Base-by-base conservation (phyloP, 2,797 vertebrate species). In the Heterohyrax brucei region DNA sequence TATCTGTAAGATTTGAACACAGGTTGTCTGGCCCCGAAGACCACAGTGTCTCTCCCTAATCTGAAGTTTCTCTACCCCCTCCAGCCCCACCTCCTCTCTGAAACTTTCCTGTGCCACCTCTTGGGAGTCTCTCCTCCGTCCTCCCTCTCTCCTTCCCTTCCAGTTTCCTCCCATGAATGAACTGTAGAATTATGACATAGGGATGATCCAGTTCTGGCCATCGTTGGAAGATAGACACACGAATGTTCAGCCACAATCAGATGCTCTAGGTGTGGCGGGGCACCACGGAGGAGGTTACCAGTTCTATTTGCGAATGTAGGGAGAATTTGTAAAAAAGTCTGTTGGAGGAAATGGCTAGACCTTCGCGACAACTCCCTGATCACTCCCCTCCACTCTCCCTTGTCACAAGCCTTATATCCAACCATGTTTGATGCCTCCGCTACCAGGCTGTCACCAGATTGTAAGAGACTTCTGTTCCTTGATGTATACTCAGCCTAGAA, bases 361-460 rank as follows among this genome's bases (percentile, higher is more conserved):
- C 8, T 80, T 26, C 0, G 0, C 30, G 66, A 22, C 3, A 6
- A 0, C 13, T 21, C 39, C 39, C 39, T 39, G 39, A 39, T 39
- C 39, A 39, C 9, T 28, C 39, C 16, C 28, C 12, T 7, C 10
- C 9, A 1, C 68, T 16, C n/a, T 72, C 68, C n/a, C n/a, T 33
- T 72, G 30, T 33, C 16, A 5, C n/a, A 33, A 21, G 5, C 33
- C 22, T 33, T 28, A 10, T 30, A 14, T 56, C 75, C 46, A 77
- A 89, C 16, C 8, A 62, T 5, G 4, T 62, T 53, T 44, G 78
- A 77, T 28, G 53, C 10, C 3, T 82, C 33, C 53, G 53, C 10
- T 5, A 33, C 73, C 22, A 73, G 12, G 75, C 28, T 73, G 28
- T 85, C 56, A 48, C 24, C 4, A 59, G 59, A 64, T 26, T 26